Base-by-base conservation (phyloP, 1,140 invertebrate species). In the Hetaerina americana region DNA sequence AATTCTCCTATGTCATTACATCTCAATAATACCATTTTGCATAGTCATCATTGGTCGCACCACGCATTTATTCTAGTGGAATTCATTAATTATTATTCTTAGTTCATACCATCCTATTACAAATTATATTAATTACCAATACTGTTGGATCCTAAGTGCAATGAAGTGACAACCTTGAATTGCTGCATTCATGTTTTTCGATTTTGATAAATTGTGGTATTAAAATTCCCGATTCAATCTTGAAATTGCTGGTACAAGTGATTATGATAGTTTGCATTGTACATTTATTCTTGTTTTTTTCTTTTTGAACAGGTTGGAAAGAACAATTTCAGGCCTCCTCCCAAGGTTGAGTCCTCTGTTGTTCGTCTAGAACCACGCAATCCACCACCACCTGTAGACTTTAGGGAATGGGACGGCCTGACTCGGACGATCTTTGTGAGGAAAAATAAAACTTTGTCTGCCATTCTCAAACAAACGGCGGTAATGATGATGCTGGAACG, bases 301-400 rank as follows among this genome's bases (percentile, higher is more conserved):
- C 70, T 77, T 82, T 78, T 80, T 74, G n/a, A n/a, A n/a, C n/a
- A 91, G 89, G 92, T 97, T 79, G 95, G 96, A 6, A 97, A 97
- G 82, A 99, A 98, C 82, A 99, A 99, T 82, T 99, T 99, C 78
- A 86, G 91, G 75, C 98, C 98, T 57, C 97, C 98, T 49, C 97
- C 97, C 31, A 99, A 97, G 85, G 95, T 99, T 0, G 98, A 99
- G 82, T 99, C 96, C 0, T 94, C 90, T 84, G 97, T 99, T n/a
- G 95, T 99, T 0, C 85, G 98, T 78, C 90, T 99, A 79, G 97
- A 99, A 81, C 97, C 97, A 5, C 88, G 90, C 78, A 97, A 97
- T 85, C 98, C 97, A 68, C 94, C 96, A 31, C 97, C 97, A 27
- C 89, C 94, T 12, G 93, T 99, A 27, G 96, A 97, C 81, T 99